Evolutionary conservation across 2,113 vertebrate genomes (phyloP).

Genomic region (pig (Sus scrofa)): T2T-Sscrofa CM000819.6:32259501-32260000

Average conservation of each 20-base stretch:
- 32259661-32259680: not conserved
- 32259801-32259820: not conserved
- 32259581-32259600: not conserved
- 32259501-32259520: not conserved
- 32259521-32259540: not conserved
- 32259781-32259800: not conserved
- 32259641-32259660: not conserved
- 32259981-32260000: not conserved
- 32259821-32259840: not conserved
- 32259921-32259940: conserved; percentile 37
- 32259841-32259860: conserved; percentile 1
- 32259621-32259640: not conserved
- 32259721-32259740: not conserved
- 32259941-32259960: not conserved
- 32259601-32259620: not conserved
- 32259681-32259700: conserved; percentile 51
- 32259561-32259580: not conserved
- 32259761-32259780: not conserved
- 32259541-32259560: not conserved
- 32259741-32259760: not conserved
- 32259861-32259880: not conserved
- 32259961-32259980: not conserved
- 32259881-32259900: not conserved
- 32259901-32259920: not conserved
- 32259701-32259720: not conserved